Base-by-base conservation (phyloP, 2,113 vertebrate species). In the Nansenia antarctica region DNA sequence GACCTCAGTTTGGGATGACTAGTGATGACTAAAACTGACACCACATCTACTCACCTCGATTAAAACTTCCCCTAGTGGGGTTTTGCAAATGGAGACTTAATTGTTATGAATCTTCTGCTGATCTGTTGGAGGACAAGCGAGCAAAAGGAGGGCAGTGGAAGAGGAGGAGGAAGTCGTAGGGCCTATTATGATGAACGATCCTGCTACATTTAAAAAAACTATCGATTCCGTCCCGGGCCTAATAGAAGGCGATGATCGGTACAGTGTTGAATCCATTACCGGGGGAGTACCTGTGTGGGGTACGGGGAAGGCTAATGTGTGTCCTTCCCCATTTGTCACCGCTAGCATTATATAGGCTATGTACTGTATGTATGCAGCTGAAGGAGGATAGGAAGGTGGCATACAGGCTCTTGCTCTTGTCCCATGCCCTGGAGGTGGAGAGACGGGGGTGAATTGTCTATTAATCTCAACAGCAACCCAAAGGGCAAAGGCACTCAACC, bases 171-270 rank as follows among this genome's bases (percentile, higher is more conserved):
- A 65, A 30, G 9, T 5, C 8, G 18, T 18, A 35, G 39, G 64
- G 70, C 73, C 63, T 82, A 69, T 83, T 84, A 86, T 87, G 79
- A 90, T 86, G 77, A 87, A 90, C 80, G 82, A 88, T 86, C 88
- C 84, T 49, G 76, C 82, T 76, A 76, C 82, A 85, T 93, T 91
- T 87, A 85, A 84, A 90, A n/a, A 90, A 88, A 88, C 84, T 90
- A 92, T 92, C 57, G 88, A 92, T 92, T 91, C 83, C 79, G 81
- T 87, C 84, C 75, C 63, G 55, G 69, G 79, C 81, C 81, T 90
- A 89, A 91, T 88, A 88, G 81, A 89, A 87, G 87, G 73, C 77
- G 86, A 90, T 92, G 90, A 92, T 89, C 86, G 86, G n/a, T 76
- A 81, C 58, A 47, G 79, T 87, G 87, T 88, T 87, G 85, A 91